Base-by-base conservation (phyloP, 2,888 invertebrate species). In the Leucoma salicis region DNA sequence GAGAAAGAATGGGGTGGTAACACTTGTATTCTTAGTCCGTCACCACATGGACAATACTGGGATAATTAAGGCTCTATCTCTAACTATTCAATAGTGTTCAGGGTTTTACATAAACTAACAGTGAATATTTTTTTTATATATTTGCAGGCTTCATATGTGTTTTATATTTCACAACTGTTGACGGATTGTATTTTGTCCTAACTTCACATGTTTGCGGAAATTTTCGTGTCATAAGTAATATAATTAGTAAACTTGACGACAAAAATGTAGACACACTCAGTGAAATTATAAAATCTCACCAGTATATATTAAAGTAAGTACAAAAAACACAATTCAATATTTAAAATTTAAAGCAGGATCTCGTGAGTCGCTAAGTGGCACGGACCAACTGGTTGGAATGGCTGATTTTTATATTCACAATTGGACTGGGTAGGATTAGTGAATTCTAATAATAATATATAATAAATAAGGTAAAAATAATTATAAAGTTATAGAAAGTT, bases 151-250 rank as follows among this genome's bases (percentile, higher is more conserved):
- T 74, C 25, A 57, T 74, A 13, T 82, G 84, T 44, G 71, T 78
- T 0, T 39, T 82, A 13, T 83, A 62, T 46, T 81, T 60, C 27
- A 75, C 79, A 0, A 74, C 78, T 0, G 63, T 71, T 0, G 87
- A 87, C 42, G 74, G 78, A 0, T 38, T 86, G 0, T 87, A 83
- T 41, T 83, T 72, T 31, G 61, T 80, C 2, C 38, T 85, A 31
- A 78, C 84, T 0, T 76, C 78, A 11, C 82, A 82, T 12, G 66
- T 83, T 0, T 87, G 84, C 46, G 68, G 68, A 11, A 73, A 84
- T 41, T 82, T 85, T 29, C 49, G 56, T 0, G 48, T 82, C 0
- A 62, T 88, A 3, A 77, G 76, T 43, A 48, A 70, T 6, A 75
- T 71, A 47, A 64, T 86, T 8, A 46, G 58, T 43, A 27, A 46